Evolutionary conservation across 2,113 vertebrate species (phyloP).

Genomic region (Crotalus horridus): DNA sequence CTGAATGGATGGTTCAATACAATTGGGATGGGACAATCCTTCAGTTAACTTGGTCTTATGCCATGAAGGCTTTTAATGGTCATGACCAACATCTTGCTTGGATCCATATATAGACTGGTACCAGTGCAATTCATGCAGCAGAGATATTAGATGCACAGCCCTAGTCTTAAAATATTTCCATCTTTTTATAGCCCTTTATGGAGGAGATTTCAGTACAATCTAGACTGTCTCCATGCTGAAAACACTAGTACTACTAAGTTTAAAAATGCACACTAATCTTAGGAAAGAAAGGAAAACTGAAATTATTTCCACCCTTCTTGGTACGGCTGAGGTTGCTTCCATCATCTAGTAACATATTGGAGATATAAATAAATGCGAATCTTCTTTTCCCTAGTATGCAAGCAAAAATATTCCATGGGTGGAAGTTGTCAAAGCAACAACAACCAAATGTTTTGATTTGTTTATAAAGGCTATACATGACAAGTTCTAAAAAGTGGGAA

Average conservation of each 20-base stretch:
- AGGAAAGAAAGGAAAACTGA: not conserved
- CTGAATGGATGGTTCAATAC: not conserved
- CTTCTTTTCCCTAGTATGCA: not conserved
- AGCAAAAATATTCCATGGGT: not conserved
- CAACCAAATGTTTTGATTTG: rapidly evolving
- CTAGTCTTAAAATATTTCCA: not conserved
- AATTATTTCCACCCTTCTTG: too few relatives aligned
- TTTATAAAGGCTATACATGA: rapidly evolving
- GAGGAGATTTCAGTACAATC: not conserved
- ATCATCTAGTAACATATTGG: not conserved
- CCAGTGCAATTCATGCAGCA: not conserved
- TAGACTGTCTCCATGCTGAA: not conserved
- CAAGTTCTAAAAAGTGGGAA: rapidly evolving
- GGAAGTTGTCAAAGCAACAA: not conserved
- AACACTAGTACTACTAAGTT: not conserved
- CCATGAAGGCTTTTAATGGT: not conserved
- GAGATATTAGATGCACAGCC: not conserved
- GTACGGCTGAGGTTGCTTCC: not conserved
- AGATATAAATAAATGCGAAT: not conserved
- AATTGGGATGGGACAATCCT: not conserved
- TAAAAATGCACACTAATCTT: not conserved
- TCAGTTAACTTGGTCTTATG: not conserved
- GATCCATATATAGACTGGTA: not conserved
- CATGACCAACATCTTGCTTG: not conserved
- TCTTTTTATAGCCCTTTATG: not conserved